A percentile compares a stretch with the other conserved stretches of the same genome.
phyloP scores from a whole-genome alignment of 1,140 invertebrate genomes.

The Diorhabda elongata region DNA sequence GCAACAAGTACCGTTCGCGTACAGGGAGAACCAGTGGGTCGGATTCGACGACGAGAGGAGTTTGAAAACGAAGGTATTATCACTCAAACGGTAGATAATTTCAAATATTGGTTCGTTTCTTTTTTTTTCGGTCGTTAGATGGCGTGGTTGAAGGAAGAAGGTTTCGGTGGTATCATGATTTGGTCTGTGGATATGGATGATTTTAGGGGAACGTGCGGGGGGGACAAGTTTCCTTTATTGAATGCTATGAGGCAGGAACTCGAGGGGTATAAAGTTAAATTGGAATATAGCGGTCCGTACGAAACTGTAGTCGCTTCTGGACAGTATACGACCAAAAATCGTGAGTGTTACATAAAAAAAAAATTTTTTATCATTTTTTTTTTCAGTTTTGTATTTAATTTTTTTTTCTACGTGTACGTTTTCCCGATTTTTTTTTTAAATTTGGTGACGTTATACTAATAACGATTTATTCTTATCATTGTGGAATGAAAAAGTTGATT shows the following conservation, averaged over 20 bases:
- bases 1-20: slow-evolving; percentile 92
- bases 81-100: no score
- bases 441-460: no score
- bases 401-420: no score
- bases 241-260: slow-evolving; percentile 83
- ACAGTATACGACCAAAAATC: slow-evolving; percentile 80
- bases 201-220: slow-evolving; percentile 84
- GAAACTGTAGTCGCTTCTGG: slow-evolving; percentile 67
- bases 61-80: slow-evolving; percentile 80
- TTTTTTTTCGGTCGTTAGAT: slow-evolving; percentile 57
- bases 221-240: slow-evolving; percentile 84
- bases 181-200: slow-evolving; percentile 97
- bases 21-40: slow-evolving; percentile 88
- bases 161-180: slow-evolving; percentile 94
- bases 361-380: no score
- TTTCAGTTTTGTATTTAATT: no score
- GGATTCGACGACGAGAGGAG: slow-evolving; percentile 94
- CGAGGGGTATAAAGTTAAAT: slow-evolving; percentile 73
- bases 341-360: slow-evolving; percentile 55
- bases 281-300: slow-evolving; percentile 85
- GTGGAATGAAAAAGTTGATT: no score
- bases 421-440: no score
- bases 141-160: slow-evolving; percentile 89
- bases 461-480: no score
- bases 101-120: no score